Base-by-base conservation (phyloP, 1,140 invertebrate genomes). In the Sarcophaga peregrina region DNA sequence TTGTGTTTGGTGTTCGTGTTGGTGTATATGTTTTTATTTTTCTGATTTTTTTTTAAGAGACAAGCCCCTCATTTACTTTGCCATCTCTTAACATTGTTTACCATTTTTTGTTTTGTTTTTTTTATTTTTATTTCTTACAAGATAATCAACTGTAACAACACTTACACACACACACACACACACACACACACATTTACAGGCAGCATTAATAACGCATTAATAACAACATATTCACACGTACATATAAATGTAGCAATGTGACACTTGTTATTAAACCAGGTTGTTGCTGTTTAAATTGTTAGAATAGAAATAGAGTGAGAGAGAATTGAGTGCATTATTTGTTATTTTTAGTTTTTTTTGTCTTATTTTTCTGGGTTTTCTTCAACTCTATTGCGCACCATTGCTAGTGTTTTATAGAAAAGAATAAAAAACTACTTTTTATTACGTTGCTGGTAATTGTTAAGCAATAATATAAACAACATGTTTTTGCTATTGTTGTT, bases 21-120 rank as follows among this genome's bases (percentile, higher is more conserved):
- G 15, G 25, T 76, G 37, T 45, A 48, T 45, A 47, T 47, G 46
- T 76, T 76, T 76, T 76, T 76, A 0, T 76, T 17, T 75, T 74
- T 45, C 47, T 45, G 13, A 2, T 47, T 75, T 75, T 13, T 17
- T 78, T 47, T 13, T 6, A 13, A 48, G 47, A 78, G 75, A 50
- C 75, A 20, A 78, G 75, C 75, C 75, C 75, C 48, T 47, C 17
- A 68, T 68, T 62, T 58, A 5, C 8, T 68, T 25, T 68, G 9
- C 62, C 62, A n/a, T 58, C 54, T 58, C 15, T n/a, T 58, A 58
- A 58, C 54, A 58, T n/a, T n/a, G 54, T 58, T 13, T 58, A 5
- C 25, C 25, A 37, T 37, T 37, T 68, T 68, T 68, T 68, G 62
- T 68, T 68, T 20, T 7, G 17, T 25, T 20, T 68, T 68, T 37